Evolutionary conservation across 2,888 invertebrate species (phyloP).

Genomic region (Microctonus aethiopoides): DNA sequence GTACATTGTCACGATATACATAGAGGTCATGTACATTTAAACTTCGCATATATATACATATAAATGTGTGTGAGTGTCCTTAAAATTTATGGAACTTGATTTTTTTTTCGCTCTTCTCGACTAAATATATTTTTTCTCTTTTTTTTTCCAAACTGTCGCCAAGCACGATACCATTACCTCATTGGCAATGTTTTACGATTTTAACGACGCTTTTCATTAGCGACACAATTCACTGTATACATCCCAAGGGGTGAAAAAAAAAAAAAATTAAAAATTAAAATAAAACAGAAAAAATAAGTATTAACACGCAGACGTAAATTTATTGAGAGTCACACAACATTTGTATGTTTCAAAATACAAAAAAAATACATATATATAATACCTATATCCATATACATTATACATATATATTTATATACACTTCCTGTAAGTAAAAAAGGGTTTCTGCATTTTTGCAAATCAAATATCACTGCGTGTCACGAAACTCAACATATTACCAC

Average conservation of each 20-base stretch:
- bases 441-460: conserved; percentile 32
- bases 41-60: too few species aligned
- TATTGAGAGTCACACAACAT: conserved; percentile 28
- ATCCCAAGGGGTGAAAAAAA: not conserved
- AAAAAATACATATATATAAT: too few species aligned
- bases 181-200: conserved; percentile 5
- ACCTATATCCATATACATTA: too few species aligned
- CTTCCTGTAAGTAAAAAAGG: not conserved
- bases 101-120: not conserved
- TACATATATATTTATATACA: not conserved
- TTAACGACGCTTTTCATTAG: conserved; percentile 16
- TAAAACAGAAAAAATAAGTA: conserved; percentile 6
- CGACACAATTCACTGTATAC: not conserved
- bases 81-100: conserved; percentile 25
- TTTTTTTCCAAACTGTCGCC: not conserved
- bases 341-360: not conserved
- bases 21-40: too few species aligned
- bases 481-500: conserved; percentile 23
- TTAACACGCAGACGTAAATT: conserved; percentile 26
- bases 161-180: conserved; percentile 11
- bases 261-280: conserved; percentile 16
- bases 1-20: conserved; percentile 6
- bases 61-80: too few species aligned
- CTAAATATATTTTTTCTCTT: not conserved
- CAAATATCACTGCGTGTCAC: conserved; percentile 30